Evolutionary conservation across 1,140 invertebrate species (phyloP).

Genomic region (Conopomorpha cramerella): DNA sequence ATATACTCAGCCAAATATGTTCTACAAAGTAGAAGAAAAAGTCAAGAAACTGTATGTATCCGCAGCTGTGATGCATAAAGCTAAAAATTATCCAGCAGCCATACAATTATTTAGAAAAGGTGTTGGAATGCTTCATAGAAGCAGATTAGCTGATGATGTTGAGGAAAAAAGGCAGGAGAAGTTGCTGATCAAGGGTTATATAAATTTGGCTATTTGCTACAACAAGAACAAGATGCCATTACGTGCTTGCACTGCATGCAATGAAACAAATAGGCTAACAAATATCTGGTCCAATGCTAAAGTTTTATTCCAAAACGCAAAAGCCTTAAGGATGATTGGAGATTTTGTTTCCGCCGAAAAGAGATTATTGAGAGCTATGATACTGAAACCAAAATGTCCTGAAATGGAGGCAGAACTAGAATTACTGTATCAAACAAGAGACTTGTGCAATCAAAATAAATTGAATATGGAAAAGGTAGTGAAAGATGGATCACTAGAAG

Average conservation of each 20-base stretch:
- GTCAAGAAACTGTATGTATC: constrained; percentile 30
- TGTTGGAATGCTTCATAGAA: constrained; percentile 36
- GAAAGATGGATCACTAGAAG: too few relatives aligned
- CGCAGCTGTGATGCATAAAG: constrained; percentile 25
- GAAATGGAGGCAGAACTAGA: constrained; percentile 24
- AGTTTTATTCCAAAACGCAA: constrained; percentile 65
- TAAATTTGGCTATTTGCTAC: constrained; percentile 73
- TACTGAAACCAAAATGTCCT: constrained; percentile 20
- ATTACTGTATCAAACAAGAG: constrained; percentile 17
- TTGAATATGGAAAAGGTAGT: constrained; percentile 13
- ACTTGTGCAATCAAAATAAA: constrained; percentile 16
- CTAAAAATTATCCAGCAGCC: constrained; percentile 25
- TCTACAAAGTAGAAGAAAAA: constrained; percentile 31
- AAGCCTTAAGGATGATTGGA: constrained; percentile 62
- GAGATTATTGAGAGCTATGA: constrained; percentile 27
- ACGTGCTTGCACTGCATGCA: constrained; percentile 63
- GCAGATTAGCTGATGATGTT: constrained; percentile 60
- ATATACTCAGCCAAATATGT: constrained; percentile 32
- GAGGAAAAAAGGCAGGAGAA: constrained; percentile 66
- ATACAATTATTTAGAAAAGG: constrained; percentile 33
- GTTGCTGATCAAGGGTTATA: constrained; percentile 65
- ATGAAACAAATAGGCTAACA: constrained; percentile 55
- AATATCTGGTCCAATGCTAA: constrained; percentile 58
- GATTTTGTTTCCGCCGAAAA: constrained; percentile 37
- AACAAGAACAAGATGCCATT: constrained; percentile 65